These are phyloP conservation scores for Scomber colias DNA, from an alignment of 2,113 vertebrate genomes.

Conservation along the genomic window DNA sequence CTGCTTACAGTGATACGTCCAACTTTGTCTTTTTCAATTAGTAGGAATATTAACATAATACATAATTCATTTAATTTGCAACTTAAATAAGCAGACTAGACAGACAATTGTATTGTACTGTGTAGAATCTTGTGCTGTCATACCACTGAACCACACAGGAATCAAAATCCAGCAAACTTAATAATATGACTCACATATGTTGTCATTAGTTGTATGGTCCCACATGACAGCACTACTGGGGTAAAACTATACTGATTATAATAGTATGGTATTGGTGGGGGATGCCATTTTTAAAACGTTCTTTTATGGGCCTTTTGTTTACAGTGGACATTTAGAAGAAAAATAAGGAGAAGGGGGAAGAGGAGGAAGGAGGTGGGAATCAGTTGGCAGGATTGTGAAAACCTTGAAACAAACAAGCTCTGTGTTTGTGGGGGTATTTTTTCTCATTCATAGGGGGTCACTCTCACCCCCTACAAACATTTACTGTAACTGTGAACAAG, in stretches of 20 bases:
- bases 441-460: constrained; percentile 41
- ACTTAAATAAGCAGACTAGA: background rate
- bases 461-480: constrained; percentile 42
- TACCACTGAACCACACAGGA: constrained; percentile 52
- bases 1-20: too few species aligned
- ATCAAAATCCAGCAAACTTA: constrained; percentile 32
- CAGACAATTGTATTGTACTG: too few species aligned
- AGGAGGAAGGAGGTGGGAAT: constrained; percentile 20
- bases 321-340: constrained; percentile 2
- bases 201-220: constrained; percentile 31
- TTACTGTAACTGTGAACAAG: constrained; percentile 50
- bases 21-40: too few species aligned
- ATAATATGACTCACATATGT: constrained; percentile 42
- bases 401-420: constrained; percentile 52
- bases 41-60: background rate
- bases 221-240: constrained; percentile 28
- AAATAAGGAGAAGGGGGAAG: constrained; percentile 4
- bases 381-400: constrained; percentile 38
- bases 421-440: constrained; percentile 46
- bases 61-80: background rate
- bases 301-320: constrained; percentile 33
- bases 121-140: constrained; percentile 38
- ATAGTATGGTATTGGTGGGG: background rate
- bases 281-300: constrained; percentile 2
- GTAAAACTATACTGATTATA: background rate